Evolutionary conservation across 2,113 vertebrate genomes (phyloP).

Genomic region (Saguinus midas): DNA sequence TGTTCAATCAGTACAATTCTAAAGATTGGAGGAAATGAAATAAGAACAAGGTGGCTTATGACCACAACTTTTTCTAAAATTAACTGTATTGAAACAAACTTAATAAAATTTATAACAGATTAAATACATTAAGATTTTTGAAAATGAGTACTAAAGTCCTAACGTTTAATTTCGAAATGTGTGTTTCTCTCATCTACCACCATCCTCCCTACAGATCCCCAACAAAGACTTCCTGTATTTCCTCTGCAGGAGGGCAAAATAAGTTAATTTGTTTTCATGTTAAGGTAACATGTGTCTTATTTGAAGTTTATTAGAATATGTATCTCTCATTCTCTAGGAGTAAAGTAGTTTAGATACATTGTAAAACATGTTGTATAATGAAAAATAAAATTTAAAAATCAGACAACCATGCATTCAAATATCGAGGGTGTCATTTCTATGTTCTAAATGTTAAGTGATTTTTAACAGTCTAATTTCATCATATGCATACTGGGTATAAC

Average conservation of each 20-base stretch:
- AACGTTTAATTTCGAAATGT: neutral
- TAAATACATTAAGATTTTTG: neutral
- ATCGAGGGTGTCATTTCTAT: neutral
- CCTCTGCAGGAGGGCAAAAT: neutral
- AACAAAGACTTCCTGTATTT: neutral
- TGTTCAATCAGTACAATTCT: neutral
- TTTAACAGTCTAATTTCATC: neutral
- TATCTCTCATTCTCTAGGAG: neutral
- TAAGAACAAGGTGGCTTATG: neutral
- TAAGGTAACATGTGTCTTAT: neutral
- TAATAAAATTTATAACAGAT: neutral
- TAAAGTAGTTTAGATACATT: neutral
- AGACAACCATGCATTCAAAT: neutral
- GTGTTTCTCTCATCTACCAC: neutral
- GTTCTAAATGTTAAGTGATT: neutral
- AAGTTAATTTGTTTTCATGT: neutral
- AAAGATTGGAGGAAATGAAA: neutral
- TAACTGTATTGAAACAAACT: neutral
- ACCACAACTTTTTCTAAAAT: neutral
- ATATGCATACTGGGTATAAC: neutral
- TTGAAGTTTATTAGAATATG: neutral
- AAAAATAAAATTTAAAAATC: neutral
- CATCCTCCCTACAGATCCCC: rapidly evolving
- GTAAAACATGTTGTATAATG: neutral
- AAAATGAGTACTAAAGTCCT: neutral